These are phyloP conservation scores for Stictocephala bisonia DNA, from an alignment of 2,888 invertebrate species.

Conservation along the genomic window DNA sequence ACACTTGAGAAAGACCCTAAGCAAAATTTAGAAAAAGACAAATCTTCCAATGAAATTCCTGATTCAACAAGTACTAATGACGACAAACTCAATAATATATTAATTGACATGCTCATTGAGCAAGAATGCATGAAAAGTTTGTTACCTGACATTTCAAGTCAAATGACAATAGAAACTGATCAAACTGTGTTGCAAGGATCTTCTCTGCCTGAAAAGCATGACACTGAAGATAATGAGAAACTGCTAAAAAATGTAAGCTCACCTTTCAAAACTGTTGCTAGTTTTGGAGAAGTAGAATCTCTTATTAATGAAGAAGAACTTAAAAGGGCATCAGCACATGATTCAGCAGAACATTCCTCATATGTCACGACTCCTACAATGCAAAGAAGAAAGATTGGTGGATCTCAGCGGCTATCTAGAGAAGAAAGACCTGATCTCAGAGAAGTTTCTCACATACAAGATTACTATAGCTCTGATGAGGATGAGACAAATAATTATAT, in stretches of 20 bases:
- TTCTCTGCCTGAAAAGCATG: not conserved
- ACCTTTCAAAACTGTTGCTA: conserved; percentile 3
- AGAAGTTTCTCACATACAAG: conserved; percentile 62
- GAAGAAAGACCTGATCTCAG: conserved; percentile 63
- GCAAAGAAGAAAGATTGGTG: conserved; percentile 62
- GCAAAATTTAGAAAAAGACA: too few species aligned
- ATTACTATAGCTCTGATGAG: conserved; percentile 61
- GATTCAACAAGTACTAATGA: conserved; percentile 22
- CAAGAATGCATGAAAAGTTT: conserved; percentile 54
- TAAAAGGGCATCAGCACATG: not conserved
- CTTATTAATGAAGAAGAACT: not conserved
- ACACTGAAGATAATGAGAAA: not conserved
- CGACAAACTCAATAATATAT: conserved; percentile 52
- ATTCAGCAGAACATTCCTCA: conserved; percentile 31
- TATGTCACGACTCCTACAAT: conserved; percentile 63
- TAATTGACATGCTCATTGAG: conserved; percentile 56
- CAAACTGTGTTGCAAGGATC: not conserved
- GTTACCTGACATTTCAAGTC: not conserved
- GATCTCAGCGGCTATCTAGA: conserved; percentile 63
- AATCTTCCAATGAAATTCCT: not conserved
- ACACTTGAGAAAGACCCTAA: too few species aligned
- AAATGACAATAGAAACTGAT: not conserved
- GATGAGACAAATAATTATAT: conserved; percentile 60
- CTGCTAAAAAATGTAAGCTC: too few species aligned
- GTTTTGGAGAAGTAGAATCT: conserved; percentile 29